Base-by-base conservation (phyloP, 2,113 vertebrate species). In the Echinops telfairi region DNA sequence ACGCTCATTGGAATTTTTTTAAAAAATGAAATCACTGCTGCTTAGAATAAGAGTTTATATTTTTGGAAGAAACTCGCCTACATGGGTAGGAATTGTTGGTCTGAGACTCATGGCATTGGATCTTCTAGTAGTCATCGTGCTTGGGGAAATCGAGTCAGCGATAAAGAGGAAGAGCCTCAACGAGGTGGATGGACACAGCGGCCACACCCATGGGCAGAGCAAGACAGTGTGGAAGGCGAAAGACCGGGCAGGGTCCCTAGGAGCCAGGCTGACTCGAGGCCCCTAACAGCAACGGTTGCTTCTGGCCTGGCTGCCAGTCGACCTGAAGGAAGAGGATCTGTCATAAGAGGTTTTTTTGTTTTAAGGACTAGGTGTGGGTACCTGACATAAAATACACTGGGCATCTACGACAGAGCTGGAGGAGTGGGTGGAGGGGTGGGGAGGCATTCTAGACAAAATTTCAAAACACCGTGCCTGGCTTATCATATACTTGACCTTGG, bases 331-430 rank as follows among this genome's bases (percentile, higher is more conserved):
- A 90, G 53, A 57, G 11, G 29, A 31, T 43, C 78, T 75, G 57
- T 90, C 38, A 91, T 84, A 83, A 83, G 60, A 58, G 57, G n/a
- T 29, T 91, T 57, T 80, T 31, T 57, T 73, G 53, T 91, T 94
- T 84, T 53, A 92, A 81, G 29, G 53, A n/a, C 27, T 12, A 60
- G 2, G 84, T 62, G 40, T n/a, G 58, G 64, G n/a, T 80, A 29
- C 64, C 64, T 33, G 25, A 57, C 33, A 36, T 33, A 75, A 75
- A 64, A 60, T 6, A 33, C 75, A 22, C 29, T 36, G 47, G 16
- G 57, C 17, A 53, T 53, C 47, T 53, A 53, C 5, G 47, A 14
- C 12, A 14, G 47, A 9, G 47, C 9, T 53, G 47, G 47, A 9
- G 47, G 12, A 53, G 47, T 53, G 47, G 9, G 47, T 12, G 47